These are phyloP conservation scores for Lithodes maja DNA, from an alignment of 2,888 invertebrate genomes.

Conservation along the genomic window DNA sequence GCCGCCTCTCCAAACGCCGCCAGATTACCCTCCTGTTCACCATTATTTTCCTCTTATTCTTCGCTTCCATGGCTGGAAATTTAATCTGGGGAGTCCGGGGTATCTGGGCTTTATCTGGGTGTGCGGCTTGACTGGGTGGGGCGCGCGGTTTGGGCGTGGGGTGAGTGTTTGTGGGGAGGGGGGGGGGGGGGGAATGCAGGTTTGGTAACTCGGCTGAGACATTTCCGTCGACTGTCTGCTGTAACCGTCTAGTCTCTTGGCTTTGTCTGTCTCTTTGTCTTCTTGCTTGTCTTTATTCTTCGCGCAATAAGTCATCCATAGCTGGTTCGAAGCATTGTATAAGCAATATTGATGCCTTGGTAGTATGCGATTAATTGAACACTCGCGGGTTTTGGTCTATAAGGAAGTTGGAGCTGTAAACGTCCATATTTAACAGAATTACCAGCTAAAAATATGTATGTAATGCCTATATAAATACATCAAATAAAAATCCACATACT, in stretches of 20 bases:
- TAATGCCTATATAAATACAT: too few species aligned
- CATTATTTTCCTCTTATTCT: not conserved
- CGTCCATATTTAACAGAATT: too few species aligned
- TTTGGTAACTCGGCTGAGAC: conserved; percentile 8
- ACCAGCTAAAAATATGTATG: too few species aligned
- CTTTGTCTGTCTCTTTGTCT: conserved; percentile 12
- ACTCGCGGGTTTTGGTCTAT: too few species aligned
- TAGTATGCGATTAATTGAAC: not conserved
- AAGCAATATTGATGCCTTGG: not conserved
- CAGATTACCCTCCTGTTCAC: not conserved
- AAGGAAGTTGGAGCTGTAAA: too few species aligned
- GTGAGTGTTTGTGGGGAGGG: too few species aligned
- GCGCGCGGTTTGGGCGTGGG: too few species aligned
- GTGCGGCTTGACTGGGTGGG: too few species aligned
- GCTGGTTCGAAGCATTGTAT: too few species aligned
- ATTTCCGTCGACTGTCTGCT: conserved; percentile 20
- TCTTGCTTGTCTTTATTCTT: not conserved
- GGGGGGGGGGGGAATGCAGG: not conserved
- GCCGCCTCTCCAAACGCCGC: not conserved
- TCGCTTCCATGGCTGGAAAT: not conserved
- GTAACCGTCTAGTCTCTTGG: conserved; percentile 14
- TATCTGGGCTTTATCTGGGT: not conserved
- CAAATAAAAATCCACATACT: too few species aligned
- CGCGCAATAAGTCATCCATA: not conserved
- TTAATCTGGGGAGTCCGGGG: not conserved